These are phyloP conservation scores for Perognathus longimembris DNA, from an alignment of 2,113 vertebrate species.

Conservation along the genomic window DNA sequence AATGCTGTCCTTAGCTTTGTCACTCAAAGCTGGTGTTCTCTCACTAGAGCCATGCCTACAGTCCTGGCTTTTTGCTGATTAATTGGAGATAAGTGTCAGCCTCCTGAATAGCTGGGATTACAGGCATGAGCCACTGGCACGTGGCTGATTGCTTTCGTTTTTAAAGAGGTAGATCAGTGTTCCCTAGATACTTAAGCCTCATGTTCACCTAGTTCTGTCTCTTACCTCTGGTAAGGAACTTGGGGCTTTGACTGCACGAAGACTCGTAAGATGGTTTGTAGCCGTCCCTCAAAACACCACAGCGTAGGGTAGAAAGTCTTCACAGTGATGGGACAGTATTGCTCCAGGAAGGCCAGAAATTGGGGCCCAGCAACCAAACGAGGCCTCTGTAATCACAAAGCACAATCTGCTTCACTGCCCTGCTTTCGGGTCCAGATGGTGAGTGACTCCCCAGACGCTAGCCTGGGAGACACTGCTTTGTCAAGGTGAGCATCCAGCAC, in stretches of 20 bases:
- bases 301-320: slow-evolving; percentile 77
- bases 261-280: slow-evolving; percentile 82
- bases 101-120: no score
- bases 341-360: slow-evolving; percentile 77
- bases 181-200: neutral
- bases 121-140: no score
- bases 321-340: slow-evolving; percentile 62
- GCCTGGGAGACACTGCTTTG: neutral
- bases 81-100: no score
- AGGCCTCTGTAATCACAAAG: slow-evolving; percentile 71
- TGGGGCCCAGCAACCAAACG: slow-evolving; percentile 65
- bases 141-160: neutral
- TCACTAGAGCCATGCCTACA: no score
- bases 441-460: neutral
- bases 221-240: slow-evolving; percentile 89
- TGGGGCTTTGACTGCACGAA: slow-evolving; percentile 84
- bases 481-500: neutral
- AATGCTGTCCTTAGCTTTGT: no score
- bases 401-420: neutral
- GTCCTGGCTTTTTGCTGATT: no score
- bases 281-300: slow-evolving; percentile 79
- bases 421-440: neutral
- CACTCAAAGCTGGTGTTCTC: no score
- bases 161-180: neutral
- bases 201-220: neutral